Base-by-base conservation (phyloP, 2,888 invertebrate genomes). In the Erebia aethiops region DNA sequence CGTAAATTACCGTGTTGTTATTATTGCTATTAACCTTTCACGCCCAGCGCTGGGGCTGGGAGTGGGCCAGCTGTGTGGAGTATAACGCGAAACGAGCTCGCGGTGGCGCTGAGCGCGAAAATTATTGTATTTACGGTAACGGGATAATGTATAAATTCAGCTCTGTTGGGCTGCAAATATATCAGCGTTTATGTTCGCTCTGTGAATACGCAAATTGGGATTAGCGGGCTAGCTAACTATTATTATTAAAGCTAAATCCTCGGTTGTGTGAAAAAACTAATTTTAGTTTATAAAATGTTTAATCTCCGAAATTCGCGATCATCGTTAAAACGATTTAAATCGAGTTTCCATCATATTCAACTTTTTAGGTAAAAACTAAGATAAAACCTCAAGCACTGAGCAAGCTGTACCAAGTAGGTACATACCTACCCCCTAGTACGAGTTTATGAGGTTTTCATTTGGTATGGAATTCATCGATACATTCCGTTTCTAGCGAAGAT, bases 21-120 rank as follows among this genome's bases (percentile, higher is more conserved):
- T n/a, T 60, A 43, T 60, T 16, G 60, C 43, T 61, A 46, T 61
- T 18, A 18, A 18, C 43, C 61, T 61, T 46, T 61, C 18, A 43
- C 26, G 57, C 1, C 14, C n/a, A 58, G 61, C 43, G 16, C 16
- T 43, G 11, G 60, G 5, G 1, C 7, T 35, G 35, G 35, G 35
- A 26, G 26, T 26, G 26, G 26, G 26, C 1, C 21, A 35, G 9
- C 21, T 35, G 26, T 18, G n/a, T 16, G n/a, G 41, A 61, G 11
- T 5, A 43, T 43, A 43, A 16, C 43, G 43, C 46, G 61, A 14
- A 58, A 58, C 14, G 13, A 8, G 26, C 11, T n/a, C n/a, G 57
- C 35, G 57, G 57, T 14, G n/a, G 18, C 57, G 4, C 57, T 21
- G 35, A n/a, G 35, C 35, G 58, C 35, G n/a, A n/a, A 41, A 35